Evolutionary conservation across 2,888 invertebrate species (phyloP).

Genomic region (Anagyrus pseudococci): DNA sequence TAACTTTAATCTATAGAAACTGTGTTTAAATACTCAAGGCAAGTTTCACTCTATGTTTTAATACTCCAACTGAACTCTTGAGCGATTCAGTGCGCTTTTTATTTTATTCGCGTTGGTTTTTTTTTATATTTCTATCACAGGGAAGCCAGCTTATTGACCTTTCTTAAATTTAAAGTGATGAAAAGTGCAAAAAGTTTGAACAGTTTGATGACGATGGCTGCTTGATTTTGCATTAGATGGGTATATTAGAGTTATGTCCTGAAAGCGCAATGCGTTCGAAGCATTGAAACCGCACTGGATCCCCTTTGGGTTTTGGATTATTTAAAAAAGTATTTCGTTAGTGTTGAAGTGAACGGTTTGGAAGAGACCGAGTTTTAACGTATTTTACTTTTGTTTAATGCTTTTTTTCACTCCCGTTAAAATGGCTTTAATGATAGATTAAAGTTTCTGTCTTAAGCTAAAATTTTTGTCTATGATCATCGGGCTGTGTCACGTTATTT

Average conservation of each 20-base stretch:
- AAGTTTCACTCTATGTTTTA: slow-evolving; percentile 25
- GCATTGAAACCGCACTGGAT: slow-evolving; percentile 5
- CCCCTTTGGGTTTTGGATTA: slow-evolving; percentile 13
- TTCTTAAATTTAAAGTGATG: neutral
- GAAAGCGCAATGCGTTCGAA: no score
- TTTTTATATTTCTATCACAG: neutral
- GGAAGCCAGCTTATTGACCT: slow-evolving; percentile 17
- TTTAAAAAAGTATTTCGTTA: slow-evolving; percentile 24
- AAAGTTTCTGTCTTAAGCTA: slow-evolving; percentile 57
- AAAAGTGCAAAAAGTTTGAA: slow-evolving; percentile 10
- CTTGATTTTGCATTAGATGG: neutral
- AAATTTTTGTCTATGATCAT: slow-evolving; percentile 53
- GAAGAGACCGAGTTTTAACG: slow-evolving; percentile 48
- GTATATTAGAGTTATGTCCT: neutral
- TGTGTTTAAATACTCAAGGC: slow-evolving; percentile 35
- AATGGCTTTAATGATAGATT: slow-evolving; percentile 49
- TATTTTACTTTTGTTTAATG: no score
- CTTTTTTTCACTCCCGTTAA: slow-evolving; percentile 37
- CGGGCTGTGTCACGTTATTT: slow-evolving; percentile 40
- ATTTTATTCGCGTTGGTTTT: neutral
- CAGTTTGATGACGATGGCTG: neutral
- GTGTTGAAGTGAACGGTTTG: slow-evolving; percentile 46
- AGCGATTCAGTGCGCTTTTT: slow-evolving; percentile 22
- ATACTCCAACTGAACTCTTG: slow-evolving; percentile 31
- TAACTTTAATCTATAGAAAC: slow-evolving; percentile 33